Evolutionary conservation across 2,797 vertebrate species (phyloP).

Genomic region (Chloroceryle inda): DNA sequence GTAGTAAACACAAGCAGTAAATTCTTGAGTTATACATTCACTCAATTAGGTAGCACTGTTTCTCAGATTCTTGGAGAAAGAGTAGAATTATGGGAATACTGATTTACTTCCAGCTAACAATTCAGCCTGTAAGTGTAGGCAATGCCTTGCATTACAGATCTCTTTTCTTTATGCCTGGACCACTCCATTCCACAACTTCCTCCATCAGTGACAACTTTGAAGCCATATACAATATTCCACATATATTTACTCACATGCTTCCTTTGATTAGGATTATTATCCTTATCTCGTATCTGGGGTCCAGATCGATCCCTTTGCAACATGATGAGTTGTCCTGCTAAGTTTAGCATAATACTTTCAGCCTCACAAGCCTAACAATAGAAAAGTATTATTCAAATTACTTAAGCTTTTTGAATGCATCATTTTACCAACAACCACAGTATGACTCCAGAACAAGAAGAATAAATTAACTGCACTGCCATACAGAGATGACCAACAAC

Average conservation of each 20-base stretch:
- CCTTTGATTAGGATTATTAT: conserved; percentile 88
- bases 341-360: conserved; percentile 98
- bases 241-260: conserved; percentile 89
- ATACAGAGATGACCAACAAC: neutral
- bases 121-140: neutral
- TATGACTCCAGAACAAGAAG: neutral
- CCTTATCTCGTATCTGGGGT: conserved; percentile 96
- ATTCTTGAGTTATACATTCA: neutral
- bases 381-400: neutral
- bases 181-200: neutral
- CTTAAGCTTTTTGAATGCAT: neutral
- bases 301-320: conserved; percentile 97
- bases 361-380: conserved; percentile 90
- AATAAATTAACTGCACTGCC: neutral
- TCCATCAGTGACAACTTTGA: neutral
- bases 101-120: neutral
- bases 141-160: neutral
- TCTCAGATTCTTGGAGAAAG: neutral
- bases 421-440: neutral
- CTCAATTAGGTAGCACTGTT: neutral
- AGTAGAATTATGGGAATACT: neutral
- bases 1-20: neutral
- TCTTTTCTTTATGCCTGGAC: neutral
- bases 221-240: neutral
- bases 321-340: conserved; percentile 98